phyloP scores from a whole-genome alignment of 2,797 vertebrate genomes.

The Morus bassanus region DNA sequence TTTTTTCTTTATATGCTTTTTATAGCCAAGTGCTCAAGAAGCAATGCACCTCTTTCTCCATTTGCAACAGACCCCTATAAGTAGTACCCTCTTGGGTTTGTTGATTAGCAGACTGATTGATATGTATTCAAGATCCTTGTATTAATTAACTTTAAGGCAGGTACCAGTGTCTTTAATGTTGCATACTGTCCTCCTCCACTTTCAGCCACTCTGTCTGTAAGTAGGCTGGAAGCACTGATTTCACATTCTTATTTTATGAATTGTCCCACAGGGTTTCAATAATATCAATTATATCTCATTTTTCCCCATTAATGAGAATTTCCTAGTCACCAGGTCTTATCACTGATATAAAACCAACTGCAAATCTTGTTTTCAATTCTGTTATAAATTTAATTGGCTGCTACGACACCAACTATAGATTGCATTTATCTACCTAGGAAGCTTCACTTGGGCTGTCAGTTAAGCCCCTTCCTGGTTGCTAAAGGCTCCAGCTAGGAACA shows the following conservation, averaged over 20 bases:
- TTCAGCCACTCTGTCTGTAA: not conserved
- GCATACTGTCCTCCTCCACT: not conserved
- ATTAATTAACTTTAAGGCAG: slow-evolving; percentile 8
- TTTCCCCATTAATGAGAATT: not conserved
- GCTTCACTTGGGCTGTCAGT: not conserved
- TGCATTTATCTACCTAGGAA: not conserved
- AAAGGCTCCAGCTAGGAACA: not conserved
- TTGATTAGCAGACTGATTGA: not conserved
- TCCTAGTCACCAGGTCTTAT: not conserved
- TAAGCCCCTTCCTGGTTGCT: not conserved
- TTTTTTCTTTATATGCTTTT: not conserved
- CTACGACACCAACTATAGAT: not conserved
- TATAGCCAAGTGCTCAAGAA: not conserved
- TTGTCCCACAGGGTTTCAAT: not conserved
- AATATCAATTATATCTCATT: not conserved
- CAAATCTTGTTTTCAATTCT: not conserved
- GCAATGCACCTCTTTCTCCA: not conserved
- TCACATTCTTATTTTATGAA: not conserved
- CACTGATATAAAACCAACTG: not conserved
- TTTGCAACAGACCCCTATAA: not conserved
- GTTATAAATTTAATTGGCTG: not conserved
- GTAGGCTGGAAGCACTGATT: not conserved
- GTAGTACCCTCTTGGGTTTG: not conserved
- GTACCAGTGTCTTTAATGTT: not conserved
- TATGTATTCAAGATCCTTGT: not conserved